phyloP scores from a whole-genome alignment of 2,888 invertebrate genomes.

The Branchipolynoe longqiensis region DNA sequence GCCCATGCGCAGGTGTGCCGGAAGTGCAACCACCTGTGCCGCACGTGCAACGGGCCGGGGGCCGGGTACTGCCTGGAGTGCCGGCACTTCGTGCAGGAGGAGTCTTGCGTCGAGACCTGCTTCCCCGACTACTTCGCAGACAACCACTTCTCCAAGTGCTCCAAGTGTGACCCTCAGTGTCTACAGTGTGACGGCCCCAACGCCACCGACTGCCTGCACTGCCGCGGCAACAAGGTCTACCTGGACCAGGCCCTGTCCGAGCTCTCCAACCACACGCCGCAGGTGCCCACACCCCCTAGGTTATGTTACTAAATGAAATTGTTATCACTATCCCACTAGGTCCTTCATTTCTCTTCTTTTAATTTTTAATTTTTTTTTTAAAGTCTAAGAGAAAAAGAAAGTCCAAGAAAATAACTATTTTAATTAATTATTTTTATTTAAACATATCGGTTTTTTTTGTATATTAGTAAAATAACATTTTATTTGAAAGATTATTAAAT shows the following conservation, averaged over 20 bases:
- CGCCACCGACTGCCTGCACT: slow-evolving; percentile 73
- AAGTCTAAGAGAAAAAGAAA: no score
- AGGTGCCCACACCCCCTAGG: no score
- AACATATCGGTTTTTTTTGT: no score
- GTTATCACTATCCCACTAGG: no score
- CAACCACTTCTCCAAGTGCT: slow-evolving; percentile 87
- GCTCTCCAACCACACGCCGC: neutral
- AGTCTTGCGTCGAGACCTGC: slow-evolving; percentile 88
- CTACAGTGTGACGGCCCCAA: slow-evolving; percentile 84
- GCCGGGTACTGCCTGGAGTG: slow-evolving; percentile 93
- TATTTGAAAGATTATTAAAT: no score
- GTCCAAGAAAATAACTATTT: no score
- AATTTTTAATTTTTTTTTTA: no score
- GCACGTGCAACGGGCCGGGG: slow-evolving; percentile 93
- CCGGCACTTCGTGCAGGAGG: slow-evolving; percentile 91
- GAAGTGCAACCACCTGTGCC: slow-evolving; percentile 94
- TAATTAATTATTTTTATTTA: no score
- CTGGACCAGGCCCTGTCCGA: no score
- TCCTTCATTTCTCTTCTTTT: no score
- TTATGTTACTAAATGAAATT: no score
- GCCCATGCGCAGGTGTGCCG: slow-evolving; percentile 89
- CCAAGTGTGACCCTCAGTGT: slow-evolving; percentile 91
- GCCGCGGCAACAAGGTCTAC: slow-evolving; percentile 74
- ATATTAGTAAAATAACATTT: no score
- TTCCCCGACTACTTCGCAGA: slow-evolving; percentile 92